These are phyloP conservation scores for Thoracochromis brauschi DNA, from an alignment of 2,113 vertebrate genomes.

Conservation along the genomic window DNA sequence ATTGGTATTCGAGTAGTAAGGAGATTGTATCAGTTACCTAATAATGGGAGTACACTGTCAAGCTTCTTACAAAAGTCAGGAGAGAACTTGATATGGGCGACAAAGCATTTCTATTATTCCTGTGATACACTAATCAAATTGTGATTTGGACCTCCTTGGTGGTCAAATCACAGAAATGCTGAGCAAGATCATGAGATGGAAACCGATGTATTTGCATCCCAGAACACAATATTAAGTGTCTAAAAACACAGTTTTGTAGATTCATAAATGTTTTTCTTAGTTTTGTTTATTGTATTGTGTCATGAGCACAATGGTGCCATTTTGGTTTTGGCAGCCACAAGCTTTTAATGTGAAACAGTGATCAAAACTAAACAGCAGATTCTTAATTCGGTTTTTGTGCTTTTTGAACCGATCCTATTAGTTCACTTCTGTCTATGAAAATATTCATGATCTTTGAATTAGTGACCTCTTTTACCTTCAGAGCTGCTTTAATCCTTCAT, in stretches of 20 bases:
- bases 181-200: background rate
- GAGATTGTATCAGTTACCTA: background rate
- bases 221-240: background rate
- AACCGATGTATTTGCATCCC: background rate
- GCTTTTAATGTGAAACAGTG: background rate
- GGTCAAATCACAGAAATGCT: background rate
- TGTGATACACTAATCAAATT: background rate
- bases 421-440: background rate
- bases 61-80: background rate
- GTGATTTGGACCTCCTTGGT: background rate
- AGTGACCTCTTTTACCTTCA: background rate
- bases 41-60: background rate
- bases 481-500: background rate
- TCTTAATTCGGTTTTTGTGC: background rate
- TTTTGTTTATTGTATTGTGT: background rate
- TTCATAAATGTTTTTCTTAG: background rate
- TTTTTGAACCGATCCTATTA: fast-evolving
- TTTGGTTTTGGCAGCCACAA: background rate
- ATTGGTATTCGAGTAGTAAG: background rate
- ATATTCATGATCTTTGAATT: background rate
- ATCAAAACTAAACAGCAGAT: background rate
- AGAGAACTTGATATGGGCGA: background rate
- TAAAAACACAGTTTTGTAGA: background rate
- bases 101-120: background rate
- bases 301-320: background rate